Conservation (phyloP, 2,797 vertebrate species). For the Rhincodon typus region DNA sequence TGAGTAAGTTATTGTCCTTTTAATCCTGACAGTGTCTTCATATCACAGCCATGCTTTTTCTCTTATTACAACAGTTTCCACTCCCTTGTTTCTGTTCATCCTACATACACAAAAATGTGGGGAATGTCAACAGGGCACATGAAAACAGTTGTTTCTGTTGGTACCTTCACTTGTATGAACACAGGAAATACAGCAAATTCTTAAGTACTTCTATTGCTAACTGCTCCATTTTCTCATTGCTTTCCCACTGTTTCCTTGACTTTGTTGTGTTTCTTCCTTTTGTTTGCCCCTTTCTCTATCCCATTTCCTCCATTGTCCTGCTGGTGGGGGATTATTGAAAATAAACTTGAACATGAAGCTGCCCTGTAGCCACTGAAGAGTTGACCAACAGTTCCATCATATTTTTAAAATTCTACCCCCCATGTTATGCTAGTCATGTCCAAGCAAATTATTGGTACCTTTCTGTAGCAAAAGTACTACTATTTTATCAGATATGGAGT, state of each 20-base stretch:
- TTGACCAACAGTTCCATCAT: background rate
- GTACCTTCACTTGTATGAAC: background rate
- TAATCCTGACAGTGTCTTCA: conserved; percentile 20
- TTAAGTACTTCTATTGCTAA: background rate
- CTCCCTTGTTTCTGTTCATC: background rate
- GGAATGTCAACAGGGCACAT: background rate
- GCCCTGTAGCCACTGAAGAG: background rate
- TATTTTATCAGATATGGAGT: background rate
- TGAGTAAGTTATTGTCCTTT: conserved; percentile 22
- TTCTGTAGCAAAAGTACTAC: background rate
- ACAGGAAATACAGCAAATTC: background rate
- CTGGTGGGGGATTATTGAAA: background rate
- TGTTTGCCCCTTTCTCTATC: background rate
- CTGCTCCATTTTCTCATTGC: background rate
- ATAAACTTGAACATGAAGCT: background rate
- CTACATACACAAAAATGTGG: background rate
- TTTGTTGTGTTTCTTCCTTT: background rate
- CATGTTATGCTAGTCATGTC: background rate
- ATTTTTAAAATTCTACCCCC: background rate
- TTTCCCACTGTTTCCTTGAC: background rate
- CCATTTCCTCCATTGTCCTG: background rate
- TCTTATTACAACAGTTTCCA: background rate
- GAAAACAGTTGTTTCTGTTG: background rate
- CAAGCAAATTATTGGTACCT: background rate
- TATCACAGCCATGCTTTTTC: background rate